Percentiles rank a stretch among this genome's conserved stretches.
Conservation (phyloP, 2,113 vertebrate genomes). For the Silurus glanis region DNA sequence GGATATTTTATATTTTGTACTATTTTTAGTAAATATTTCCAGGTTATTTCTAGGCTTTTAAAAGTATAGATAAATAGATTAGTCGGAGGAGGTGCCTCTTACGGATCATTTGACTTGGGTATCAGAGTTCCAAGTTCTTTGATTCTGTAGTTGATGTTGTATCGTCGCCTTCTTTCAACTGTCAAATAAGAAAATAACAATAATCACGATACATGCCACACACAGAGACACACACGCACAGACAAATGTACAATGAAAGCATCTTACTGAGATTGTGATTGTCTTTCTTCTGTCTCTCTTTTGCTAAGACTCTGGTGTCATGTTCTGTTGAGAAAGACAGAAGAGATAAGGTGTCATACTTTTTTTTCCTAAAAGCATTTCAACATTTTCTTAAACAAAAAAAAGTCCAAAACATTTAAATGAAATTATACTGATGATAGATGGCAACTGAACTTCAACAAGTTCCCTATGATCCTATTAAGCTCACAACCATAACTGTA, state of each 20-base stretch:
- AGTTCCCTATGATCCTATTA: too few relatives aligned
- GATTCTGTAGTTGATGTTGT: conserved; percentile 99
- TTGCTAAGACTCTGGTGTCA: conserved; percentile 88
- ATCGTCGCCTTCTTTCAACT: conserved; percentile 97
- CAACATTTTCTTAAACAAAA: not conserved
- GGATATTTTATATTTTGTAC: not conserved
- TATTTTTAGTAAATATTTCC: not conserved
- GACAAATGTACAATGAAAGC: not conserved
- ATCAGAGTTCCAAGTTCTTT: conserved; percentile 98
- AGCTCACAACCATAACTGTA: not conserved
- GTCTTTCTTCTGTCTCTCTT: conserved; percentile 98
- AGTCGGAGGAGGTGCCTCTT: conserved; percentile 64
- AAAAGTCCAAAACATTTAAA: not conserved
- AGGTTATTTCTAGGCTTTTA: not conserved
- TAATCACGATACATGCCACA: not conserved
- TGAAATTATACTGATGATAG: not conserved
- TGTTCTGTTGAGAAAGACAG: conserved; percentile 78
- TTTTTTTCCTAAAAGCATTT: not conserved
- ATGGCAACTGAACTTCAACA: not conserved
- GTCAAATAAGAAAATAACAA: conserved; percentile 38
- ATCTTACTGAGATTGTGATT: conserved; percentile 97
- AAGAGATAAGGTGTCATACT: conserved; percentile 42
- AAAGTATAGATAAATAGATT: not conserved
- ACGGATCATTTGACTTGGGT: conserved; percentile 98
- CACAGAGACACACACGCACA: not conserved